These are phyloP conservation scores for Labrus mixtus DNA, from an alignment of 2,113 vertebrate species.

Conservation along the genomic window DNA sequence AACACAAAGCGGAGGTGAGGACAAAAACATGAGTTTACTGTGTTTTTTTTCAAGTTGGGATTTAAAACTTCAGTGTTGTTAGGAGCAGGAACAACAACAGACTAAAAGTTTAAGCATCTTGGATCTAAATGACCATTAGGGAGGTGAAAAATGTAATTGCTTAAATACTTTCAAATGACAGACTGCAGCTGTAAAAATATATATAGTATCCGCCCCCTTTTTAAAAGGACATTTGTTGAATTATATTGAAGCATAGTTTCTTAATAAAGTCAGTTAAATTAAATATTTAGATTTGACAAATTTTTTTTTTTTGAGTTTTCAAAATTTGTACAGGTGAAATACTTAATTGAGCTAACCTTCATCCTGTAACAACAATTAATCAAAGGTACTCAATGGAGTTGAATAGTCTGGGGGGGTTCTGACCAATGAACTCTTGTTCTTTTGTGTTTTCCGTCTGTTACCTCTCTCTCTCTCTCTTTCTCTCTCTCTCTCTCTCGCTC, in stretches of 20 bases:
- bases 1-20: not conserved
- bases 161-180: not conserved
- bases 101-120: not conserved
- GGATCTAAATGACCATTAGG: not conserved
- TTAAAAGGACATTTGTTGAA: too few relatives aligned
- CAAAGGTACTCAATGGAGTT: not conserved
- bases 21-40: not conserved
- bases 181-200: not conserved
- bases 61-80: not conserved
- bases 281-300: too few relatives aligned
- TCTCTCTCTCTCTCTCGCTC: slow-evolving; percentile 18
- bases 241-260: too few relatives aligned
- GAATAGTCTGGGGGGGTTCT: not conserved
- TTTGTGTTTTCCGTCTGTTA: slow-evolving; percentile 44
- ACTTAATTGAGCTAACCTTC: too few relatives aligned
- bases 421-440: slow-evolving; percentile 72
- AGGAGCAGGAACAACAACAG: not conserved
- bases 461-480: slow-evolving; percentile 26
- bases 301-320: too few relatives aligned
- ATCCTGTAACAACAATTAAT: too few relatives aligned
- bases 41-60: not conserved
- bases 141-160: not conserved
- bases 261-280: not conserved
- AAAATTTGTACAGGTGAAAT: too few relatives aligned
- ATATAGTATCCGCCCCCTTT: too few relatives aligned